Base-by-base conservation (phyloP, 2,113 vertebrate species). In the Aphyosemion australe region DNA sequence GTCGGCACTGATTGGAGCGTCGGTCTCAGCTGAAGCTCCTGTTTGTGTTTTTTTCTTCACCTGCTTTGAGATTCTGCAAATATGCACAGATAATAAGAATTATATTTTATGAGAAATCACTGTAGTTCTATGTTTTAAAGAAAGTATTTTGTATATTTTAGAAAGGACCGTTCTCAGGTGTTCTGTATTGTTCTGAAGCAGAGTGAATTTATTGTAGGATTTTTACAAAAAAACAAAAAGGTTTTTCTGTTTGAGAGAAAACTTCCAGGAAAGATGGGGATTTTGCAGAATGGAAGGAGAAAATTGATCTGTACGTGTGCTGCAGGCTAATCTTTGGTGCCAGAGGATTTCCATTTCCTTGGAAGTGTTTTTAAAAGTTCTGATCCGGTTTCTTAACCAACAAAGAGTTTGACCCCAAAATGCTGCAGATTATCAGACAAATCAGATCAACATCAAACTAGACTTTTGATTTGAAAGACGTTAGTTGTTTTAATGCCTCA, bases 101-200 rank as follows among this genome's bases (percentile, higher is more conserved):
- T 55, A 55, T 42, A 51, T 66, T 65, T 69, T 14, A 34, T 72
- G 43, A 51, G 12, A 11, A 32, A 46, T 39, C 13, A 4, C 26
- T 74, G 39, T 8, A 3, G 16, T 48, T 19, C 21, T 20, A 21
- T 31, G 32, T 41, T n/a, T 47, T 63, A 20, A 52, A 19, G 39
- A 6, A 46, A 32, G 15, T 54, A 19, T 67, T 49, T 55, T 45
- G 52, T 63, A 26, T 46, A 19, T 57, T 26, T 15, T 32, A 19
- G 16, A 74, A 26, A 58, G 13, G 34, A 55, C 16, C 5, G 2
- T 43, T 18, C 64, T 72, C 68, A 65, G 59, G 46, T 49, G 31
- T 39, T 19, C 32, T 32, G n/a, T 34, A 20, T 20, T 32, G 43
- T 31, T 71, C 69, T 37, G 31, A 26, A 26, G 26, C 26, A 26